Evolutionary conservation across 2,113 vertebrate species (phyloP).

Genomic region (human): GRCh38 chr3:71960501-71961000

Average conservation of each 20-base stretch:
- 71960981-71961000: not conserved
- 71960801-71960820: too few species aligned
- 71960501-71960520: not conserved
- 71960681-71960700: not conserved
- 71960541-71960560: not conserved
- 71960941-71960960: not conserved
- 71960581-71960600: not conserved
- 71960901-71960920: not conserved
- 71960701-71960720: rapidly evolving
- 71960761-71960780: not conserved
- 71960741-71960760: not conserved
- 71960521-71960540: not conserved
- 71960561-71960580: not conserved
- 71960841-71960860: not conserved
- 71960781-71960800: not conserved
- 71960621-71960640: not conserved
- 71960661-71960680: not conserved
- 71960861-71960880: not conserved
- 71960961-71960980: not conserved
- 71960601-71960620: not conserved
- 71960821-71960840: not conserved
- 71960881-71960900: not conserved
- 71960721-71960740: too few species aligned
- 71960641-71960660: not conserved
- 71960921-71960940: not conserved